These are phyloP conservation scores for Drosophila neonasuta DNA, from an alignment of 2,888 invertebrate genomes.

Conservation along the genomic window DNA sequence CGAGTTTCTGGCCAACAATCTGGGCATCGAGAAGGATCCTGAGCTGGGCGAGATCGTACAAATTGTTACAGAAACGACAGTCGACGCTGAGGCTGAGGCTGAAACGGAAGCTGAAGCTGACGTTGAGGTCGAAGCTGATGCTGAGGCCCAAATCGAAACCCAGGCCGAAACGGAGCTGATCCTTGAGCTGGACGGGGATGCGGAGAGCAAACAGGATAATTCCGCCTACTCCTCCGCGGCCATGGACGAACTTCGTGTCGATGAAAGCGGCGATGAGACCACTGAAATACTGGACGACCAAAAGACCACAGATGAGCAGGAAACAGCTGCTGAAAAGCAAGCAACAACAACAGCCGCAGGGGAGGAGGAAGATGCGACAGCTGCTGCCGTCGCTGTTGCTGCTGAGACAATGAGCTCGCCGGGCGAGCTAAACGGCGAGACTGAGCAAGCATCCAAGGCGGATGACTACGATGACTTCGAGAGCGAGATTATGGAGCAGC, in stretches of 20 bases:
- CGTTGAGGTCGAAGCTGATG: conserved; percentile 6
- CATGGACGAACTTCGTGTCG: conserved; percentile 67
- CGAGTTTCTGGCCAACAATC: conserved; percentile 82
- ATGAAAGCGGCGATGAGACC: conserved; percentile 60
- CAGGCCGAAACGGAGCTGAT: not conserved
- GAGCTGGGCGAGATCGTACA: conserved; percentile 82
- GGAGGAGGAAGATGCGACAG: not conserved
- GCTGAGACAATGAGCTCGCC: conserved; percentile 8
- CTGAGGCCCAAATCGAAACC: not conserved
- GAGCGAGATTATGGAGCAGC: conserved; percentile 62
- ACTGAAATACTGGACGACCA: conserved; percentile 1
- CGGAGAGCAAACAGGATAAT: conserved; percentile 21
- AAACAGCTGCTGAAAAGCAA: conserved; percentile 3
- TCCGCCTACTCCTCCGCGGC: conserved; percentile 39
- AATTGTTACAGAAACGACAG: conserved; percentile 61
- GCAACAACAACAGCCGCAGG: not conserved
- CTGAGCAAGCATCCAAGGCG: conserved; percentile 9
- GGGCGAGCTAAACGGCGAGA: conserved; percentile 23
- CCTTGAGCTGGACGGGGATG: conserved; percentile 5
- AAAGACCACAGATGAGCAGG: not conserved
- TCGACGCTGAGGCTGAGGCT: not conserved
- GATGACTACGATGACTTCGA: conserved; percentile 59
- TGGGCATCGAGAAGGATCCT: conserved; percentile 82
- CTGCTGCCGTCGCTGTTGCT: not conserved
- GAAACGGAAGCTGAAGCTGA: conserved; percentile 13